These are phyloP conservation scores for Percopsis transmontana DNA, from an alignment of 2,113 vertebrate species.

Conservation along the genomic window DNA sequence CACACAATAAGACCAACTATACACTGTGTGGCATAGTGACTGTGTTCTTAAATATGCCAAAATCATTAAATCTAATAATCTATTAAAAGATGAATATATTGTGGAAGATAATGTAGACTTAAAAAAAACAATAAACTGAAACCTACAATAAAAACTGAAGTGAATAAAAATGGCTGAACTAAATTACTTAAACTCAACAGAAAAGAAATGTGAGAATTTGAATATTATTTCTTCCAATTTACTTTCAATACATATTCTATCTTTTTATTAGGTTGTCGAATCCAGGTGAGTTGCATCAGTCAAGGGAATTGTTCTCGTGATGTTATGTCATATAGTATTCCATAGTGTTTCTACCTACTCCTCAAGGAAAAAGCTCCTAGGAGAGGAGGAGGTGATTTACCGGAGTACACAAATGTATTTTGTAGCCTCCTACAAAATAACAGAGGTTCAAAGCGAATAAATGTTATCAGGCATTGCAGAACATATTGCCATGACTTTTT, in stretches of 20 bases:
- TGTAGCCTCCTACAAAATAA: neutral
- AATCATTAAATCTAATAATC: neutral
- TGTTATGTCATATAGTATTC: constrained; percentile 18
- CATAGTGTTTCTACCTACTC: constrained; percentile 25
- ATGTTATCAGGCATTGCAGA: no score
- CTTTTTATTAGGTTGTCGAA: neutral
- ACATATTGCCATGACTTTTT: no score
- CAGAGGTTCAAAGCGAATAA: no score
- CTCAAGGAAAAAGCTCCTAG: constrained; percentile 30
- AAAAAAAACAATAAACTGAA: no score
- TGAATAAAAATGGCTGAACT: no score
- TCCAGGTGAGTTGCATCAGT: constrained; percentile 33
- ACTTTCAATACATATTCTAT: no score
- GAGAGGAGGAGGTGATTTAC: constrained; percentile 42
- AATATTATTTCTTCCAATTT: no score
- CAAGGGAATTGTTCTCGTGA: constrained; percentile 37
- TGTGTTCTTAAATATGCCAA: constrained; percentile 26
- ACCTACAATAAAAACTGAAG: no score
- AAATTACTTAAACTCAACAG: no score
- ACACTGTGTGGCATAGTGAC: neutral
- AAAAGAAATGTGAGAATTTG: no score
- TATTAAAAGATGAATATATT: neutral
- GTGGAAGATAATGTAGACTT: neutral
- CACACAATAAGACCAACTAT: neutral
- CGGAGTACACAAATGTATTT: constrained; percentile 7